Base-by-base conservation (phyloP, 2,888 invertebrate species). In the Dicyrtoma fusca region DNA sequence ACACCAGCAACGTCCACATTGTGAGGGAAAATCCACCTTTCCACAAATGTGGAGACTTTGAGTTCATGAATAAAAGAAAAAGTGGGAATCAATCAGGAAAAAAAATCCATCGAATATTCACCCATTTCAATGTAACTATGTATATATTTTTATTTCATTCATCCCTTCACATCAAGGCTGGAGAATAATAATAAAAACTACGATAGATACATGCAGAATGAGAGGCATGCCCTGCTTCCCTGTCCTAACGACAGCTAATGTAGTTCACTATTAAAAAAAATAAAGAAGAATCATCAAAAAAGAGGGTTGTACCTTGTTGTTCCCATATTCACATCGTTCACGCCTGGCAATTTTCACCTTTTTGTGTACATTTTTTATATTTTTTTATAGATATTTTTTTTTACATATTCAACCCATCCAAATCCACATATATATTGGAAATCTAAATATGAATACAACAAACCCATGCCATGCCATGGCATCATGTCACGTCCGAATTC, bases 301-400 rank as follows among this genome's bases (percentile, higher is more conserved):
- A 68, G 68, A 45, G 68, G 42, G 55, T 34, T 66, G 64, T 47
- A 49, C n/a, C 65, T 3, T 61, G 42, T 61, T 10, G n/a, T 61
- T 42, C 14, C 2, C 25, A 17, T 75, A 73, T 72, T 77, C 76
- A 71, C 75, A 78, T 79, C 74, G 76, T 79, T 79, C 79, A 79
- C 79, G 79, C 79, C 79, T 79, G 76, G 77, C 76, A 77, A 79
- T 79, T 79, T 79, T 78, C 76, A 70, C 74, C 75, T 78, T 78
- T 78, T 75, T 71, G 34, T 66, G 49, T 57, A 61, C 14, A n/a
- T 61, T 61, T 61, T 14, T 26, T 17, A 49, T 19, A 49, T 49
- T 49, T 10, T 49, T 49, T 49, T 49, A 49, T 49, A 49, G n/a
- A 49, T 49, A 49, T 19, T 34, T 26, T 10, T 61, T 71, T 72